Conservation (phyloP, 2,797 vertebrate genomes). For the Percopsis omiscomaycus region DNA sequence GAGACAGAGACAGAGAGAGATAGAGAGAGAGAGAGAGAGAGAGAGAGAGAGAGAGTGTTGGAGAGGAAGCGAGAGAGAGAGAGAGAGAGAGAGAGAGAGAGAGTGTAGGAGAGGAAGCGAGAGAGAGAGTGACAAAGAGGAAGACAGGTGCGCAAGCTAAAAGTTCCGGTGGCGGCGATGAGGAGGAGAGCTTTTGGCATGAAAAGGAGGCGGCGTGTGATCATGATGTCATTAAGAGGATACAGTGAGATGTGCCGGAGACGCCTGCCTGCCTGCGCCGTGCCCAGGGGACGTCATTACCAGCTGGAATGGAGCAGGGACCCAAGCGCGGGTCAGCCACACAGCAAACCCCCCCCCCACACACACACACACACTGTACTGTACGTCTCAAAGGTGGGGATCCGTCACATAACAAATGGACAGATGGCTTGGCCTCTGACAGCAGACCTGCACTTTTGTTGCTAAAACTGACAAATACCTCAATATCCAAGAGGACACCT, state of each 20-base stretch:
- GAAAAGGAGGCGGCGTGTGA: conserved; percentile 71
- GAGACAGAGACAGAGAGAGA: not conserved
- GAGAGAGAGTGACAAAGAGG: not conserved
- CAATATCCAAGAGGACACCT: conserved; percentile 69
- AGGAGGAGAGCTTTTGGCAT: conserved; percentile 71
- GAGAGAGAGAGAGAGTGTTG: not conserved
- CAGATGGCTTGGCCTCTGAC: conserved; percentile 63
- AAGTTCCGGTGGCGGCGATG: conserved; percentile 61
- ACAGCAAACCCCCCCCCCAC: conserved; percentile 51
- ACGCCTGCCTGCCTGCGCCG: conserved; percentile 58
- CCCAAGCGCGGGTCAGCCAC: conserved; percentile 70
- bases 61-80: not conserved
- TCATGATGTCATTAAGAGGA: conserved; percentile 79
- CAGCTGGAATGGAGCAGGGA: conserved; percentile 69
- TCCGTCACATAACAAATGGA: conserved; percentile 70
- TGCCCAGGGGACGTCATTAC: conserved; percentile 77
- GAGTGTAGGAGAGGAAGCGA: not conserved
- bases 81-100: conserved; percentile 5
- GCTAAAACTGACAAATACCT: conserved; percentile 65
- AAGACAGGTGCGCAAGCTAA: conserved; percentile 27
- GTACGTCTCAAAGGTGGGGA: conserved; percentile 44
- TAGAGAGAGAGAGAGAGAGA: not conserved
- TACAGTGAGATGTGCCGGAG: conserved; percentile 72
- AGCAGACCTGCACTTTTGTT: conserved; percentile 55
- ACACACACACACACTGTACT: conserved; percentile 16